Evolutionary conservation across 2,113 vertebrate species (phyloP).

Genomic region (Poeciliopsis prolifica): DNA sequence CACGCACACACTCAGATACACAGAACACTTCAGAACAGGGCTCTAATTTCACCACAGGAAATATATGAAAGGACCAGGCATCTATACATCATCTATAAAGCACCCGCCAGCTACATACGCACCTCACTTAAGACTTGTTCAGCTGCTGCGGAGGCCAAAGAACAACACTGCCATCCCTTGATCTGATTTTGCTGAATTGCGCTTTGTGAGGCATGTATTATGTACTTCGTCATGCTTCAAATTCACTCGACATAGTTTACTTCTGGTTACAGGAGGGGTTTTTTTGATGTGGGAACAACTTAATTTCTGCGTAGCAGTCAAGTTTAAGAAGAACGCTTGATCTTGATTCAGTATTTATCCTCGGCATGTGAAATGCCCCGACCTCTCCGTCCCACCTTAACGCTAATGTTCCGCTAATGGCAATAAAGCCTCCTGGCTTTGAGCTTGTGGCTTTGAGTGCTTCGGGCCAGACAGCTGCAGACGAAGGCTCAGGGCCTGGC

Average conservation of each 20-base stretch:
- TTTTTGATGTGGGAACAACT: background rate
- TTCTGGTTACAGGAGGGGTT: background rate
- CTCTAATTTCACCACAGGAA: conserved; percentile 78
- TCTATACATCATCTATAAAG: conserved; percentile 80
- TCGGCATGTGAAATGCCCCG: background rate
- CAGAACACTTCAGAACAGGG: conserved; percentile 55
- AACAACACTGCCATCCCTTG: conserved; percentile 34
- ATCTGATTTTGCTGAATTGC: conserved; percentile 32
- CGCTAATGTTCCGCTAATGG: conserved; percentile 56
- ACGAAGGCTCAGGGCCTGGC: conserved; percentile 31
- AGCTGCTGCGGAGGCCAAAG: conserved; percentile 12
- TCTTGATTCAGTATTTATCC: conserved; percentile 4
- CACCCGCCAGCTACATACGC: conserved; percentile 56
- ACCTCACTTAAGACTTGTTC: conserved; percentile 48
- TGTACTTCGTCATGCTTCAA: conserved; percentile 20
- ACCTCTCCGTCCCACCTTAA: conserved; percentile 22
- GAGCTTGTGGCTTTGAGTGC: conserved; percentile 67
- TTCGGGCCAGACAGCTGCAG: conserved; percentile 44
- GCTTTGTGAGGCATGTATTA: conserved; percentile 16
- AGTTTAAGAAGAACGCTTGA: conserved; percentile 3
- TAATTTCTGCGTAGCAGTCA: background rate
- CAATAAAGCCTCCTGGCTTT: conserved; percentile 51
- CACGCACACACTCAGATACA: conserved; percentile 23
- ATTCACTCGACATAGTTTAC: conserved; percentile 1
- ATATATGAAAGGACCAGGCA: conserved; percentile 78